Conservation (phyloP, 2,888 invertebrate genomes). For the Phyto melanocephala region DNA sequence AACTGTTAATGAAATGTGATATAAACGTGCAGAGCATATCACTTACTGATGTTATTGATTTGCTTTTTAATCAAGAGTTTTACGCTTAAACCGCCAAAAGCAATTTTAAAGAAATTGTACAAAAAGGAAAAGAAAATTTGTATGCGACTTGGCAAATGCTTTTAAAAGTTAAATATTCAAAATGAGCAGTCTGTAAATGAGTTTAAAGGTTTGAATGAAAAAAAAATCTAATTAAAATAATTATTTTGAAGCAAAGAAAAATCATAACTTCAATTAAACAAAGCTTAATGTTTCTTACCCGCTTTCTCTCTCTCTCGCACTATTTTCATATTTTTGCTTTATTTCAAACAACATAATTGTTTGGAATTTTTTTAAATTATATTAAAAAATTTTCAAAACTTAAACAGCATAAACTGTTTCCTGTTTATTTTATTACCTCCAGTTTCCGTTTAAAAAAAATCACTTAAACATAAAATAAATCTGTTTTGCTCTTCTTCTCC, state of each 20-base stretch:
- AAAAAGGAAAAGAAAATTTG: background rate
- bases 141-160: too few relatives aligned
- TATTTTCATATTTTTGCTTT: too few relatives aligned
- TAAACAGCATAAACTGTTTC: background rate
- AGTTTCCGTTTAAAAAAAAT: conserved; percentile 23
- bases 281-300: too few relatives aligned
- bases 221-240: too few relatives aligned
- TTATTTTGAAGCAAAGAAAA: too few relatives aligned
- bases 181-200: too few relatives aligned
- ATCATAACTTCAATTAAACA: too few relatives aligned
- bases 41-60: background rate
- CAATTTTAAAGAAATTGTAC: background rate
- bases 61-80: background rate
- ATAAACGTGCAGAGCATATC: background rate
- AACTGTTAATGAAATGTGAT: conserved; percentile 12
- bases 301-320: too few relatives aligned
- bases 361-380: too few relatives aligned
- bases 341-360: too few relatives aligned
- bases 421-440: background rate
- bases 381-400: background rate
- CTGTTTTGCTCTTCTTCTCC: background rate
- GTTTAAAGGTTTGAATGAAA: too few relatives aligned
- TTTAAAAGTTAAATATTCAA: too few relatives aligned
- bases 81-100: background rate
- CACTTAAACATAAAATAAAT: background rate